phyloP scores from a whole-genome alignment of 2,113 vertebrate genomes.

The Zootoca vivipara region DNA sequence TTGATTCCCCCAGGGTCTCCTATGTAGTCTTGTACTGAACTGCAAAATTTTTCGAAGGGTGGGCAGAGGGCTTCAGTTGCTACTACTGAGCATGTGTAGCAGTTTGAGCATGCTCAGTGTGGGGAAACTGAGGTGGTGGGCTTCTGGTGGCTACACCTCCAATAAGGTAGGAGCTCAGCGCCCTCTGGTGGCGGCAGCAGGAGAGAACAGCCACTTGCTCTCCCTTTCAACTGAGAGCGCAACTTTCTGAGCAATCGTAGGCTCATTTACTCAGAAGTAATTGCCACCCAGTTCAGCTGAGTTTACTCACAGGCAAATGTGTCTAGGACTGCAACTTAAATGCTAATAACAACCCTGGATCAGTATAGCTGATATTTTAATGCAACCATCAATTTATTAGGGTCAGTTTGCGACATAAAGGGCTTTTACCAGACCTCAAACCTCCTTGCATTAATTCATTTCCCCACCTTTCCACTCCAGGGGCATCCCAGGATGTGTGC shows the following conservation, averaged over 20 bases:
- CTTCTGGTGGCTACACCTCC: rapidly evolving
- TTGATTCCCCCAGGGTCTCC: neutral
- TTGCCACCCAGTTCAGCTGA: neutral
- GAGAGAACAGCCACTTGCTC: neutral
- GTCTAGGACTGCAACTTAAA: neutral
- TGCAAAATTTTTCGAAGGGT: neutral
- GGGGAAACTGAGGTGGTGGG: neutral
- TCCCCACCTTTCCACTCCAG: neutral
- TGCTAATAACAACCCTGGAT: neutral
- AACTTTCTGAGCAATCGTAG: neutral
- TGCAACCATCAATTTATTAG: neutral
- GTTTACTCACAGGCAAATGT: neutral
- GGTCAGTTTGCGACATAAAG: neutral
- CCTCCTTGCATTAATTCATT: neutral
- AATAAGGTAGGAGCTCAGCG: neutral
- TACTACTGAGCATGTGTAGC: neutral
- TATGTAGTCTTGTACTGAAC: neutral
- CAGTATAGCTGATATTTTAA: neutral
- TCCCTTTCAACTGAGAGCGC: neutral
- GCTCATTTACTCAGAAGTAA: neutral
- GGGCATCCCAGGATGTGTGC: neutral
- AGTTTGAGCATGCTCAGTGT: too few relatives aligned
- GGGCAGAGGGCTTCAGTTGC: neutral
- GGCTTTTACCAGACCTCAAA: neutral
- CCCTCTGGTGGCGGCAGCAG: neutral